Evolutionary conservation across 2,113 vertebrate species (phyloP).

Genomic region (Paralichthys olivaceus): DNA sequence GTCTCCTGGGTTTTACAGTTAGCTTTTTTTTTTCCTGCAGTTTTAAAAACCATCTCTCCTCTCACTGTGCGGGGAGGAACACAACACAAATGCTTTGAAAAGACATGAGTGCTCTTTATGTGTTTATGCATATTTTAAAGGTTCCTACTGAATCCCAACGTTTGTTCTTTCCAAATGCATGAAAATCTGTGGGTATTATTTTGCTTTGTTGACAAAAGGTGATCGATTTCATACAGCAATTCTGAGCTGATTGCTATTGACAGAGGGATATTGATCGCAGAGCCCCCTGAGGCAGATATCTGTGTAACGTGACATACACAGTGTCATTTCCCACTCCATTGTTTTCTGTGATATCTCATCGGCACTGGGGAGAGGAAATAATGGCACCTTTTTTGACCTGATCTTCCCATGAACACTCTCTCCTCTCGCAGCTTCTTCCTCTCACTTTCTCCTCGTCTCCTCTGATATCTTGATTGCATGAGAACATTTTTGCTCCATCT

Average conservation of each 20-base stretch:
- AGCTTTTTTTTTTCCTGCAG: slow-evolving; percentile 24
- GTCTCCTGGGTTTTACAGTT: slow-evolving; percentile 59
- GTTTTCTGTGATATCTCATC: slow-evolving; percentile 42
- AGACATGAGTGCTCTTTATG: slow-evolving; percentile 33
- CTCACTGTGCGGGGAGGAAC: slow-evolving; percentile 14
- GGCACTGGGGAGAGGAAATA: slow-evolving; percentile 4
- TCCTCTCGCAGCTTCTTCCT: slow-evolving; percentile 6
- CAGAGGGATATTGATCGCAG: slow-evolving; percentile 46
- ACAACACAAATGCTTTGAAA: slow-evolving; percentile 35
- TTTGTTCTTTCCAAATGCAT: neutral
- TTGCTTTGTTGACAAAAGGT: neutral
- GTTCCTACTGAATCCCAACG: neutral
- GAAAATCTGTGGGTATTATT: slow-evolving; percentile 6
- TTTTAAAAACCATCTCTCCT: slow-evolving; percentile 25
- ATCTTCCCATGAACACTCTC: slow-evolving; percentile 17
- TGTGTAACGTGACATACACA: slow-evolving; percentile 31
- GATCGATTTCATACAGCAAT: slow-evolving; percentile 39
- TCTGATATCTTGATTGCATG: slow-evolving; percentile 36
- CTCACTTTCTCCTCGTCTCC: slow-evolving; percentile 5
- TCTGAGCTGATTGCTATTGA: slow-evolving; percentile 57
- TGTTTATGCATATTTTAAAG: slow-evolving; percentile 39
- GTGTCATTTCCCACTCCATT: slow-evolving; percentile 33
- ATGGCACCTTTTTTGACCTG: slow-evolving; percentile 48
- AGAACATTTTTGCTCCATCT: slow-evolving; percentile 23
- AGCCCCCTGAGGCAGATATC: slow-evolving; percentile 34